These are phyloP conservation scores for Polydrusus cervinus DNA, from an alignment of 2,888 invertebrate genomes.

Conservation along the genomic window DNA sequence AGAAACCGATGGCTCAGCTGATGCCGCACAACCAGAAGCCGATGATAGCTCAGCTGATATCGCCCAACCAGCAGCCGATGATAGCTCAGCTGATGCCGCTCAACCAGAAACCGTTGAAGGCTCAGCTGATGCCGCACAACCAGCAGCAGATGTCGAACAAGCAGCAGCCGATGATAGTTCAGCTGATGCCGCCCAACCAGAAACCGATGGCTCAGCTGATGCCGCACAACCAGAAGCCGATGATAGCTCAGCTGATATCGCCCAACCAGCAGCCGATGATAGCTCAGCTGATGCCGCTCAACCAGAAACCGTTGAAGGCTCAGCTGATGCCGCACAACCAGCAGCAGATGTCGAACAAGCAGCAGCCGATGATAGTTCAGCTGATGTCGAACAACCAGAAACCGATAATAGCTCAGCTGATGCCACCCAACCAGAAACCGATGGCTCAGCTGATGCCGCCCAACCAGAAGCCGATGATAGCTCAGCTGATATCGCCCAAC, in stretches of 20 bases:
- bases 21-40: background rate
- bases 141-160: background rate
- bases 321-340: background rate
- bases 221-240: background rate
- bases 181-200: background rate
- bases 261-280: background rate
- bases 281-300: background rate
- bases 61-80: background rate
- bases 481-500: background rate
- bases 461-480: background rate
- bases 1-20: background rate
- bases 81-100: background rate
- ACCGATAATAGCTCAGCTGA: background rate
- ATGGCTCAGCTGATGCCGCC: background rate
- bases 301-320: background rate
- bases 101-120: background rate
- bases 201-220: background rate
- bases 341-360: background rate
- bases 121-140: constrained; percentile 1
- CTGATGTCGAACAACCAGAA: background rate
- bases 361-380: background rate
- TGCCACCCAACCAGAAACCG: background rate
- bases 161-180: background rate
- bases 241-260: background rate
- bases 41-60: background rate